Percentiles rank a stretch among this genome's conserved stretches.
Conservation (phyloP, 2,797 vertebrate genomes). For the Natrix natrix region DNA sequence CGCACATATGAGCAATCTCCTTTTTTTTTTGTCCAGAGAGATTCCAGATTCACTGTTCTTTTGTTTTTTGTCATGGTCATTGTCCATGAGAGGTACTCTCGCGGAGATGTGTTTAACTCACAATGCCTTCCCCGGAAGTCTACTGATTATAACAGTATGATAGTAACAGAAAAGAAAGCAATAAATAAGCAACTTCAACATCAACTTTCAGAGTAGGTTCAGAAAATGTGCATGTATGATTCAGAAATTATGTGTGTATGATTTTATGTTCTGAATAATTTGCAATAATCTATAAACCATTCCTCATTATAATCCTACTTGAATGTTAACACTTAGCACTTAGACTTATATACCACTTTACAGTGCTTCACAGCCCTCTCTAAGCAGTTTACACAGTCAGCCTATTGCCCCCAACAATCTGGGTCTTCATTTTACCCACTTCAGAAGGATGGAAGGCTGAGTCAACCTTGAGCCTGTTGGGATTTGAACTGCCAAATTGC, state of each 20-base stretch:
- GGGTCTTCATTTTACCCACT: too few relatives aligned
- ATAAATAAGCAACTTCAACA: background rate
- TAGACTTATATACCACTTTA: too few relatives aligned
- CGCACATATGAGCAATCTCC: background rate
- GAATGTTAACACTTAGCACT: background rate
- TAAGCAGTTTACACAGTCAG: too few relatives aligned
- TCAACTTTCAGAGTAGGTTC: background rate
- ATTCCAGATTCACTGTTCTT: background rate
- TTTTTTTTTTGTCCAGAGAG: background rate
- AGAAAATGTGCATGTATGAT: background rate
- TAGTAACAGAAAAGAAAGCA: background rate
- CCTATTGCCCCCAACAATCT: too few relatives aligned
- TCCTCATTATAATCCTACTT: background rate
- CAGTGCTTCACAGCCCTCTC: too few relatives aligned
- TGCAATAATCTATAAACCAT: background rate
- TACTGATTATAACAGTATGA: background rate
- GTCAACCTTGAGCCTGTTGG: too few relatives aligned
- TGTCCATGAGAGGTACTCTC: background rate
- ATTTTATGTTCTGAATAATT: background rate
- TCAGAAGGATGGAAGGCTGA: too few relatives aligned
- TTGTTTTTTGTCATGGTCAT: background rate
- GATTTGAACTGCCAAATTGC: too few relatives aligned
- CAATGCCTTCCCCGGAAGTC: background rate
- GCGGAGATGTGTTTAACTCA: background rate
- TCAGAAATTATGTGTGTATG: background rate